phyloP scores from a whole-genome alignment of 1,140 invertebrate species.

The Sarcophaga peregrina region DNA sequence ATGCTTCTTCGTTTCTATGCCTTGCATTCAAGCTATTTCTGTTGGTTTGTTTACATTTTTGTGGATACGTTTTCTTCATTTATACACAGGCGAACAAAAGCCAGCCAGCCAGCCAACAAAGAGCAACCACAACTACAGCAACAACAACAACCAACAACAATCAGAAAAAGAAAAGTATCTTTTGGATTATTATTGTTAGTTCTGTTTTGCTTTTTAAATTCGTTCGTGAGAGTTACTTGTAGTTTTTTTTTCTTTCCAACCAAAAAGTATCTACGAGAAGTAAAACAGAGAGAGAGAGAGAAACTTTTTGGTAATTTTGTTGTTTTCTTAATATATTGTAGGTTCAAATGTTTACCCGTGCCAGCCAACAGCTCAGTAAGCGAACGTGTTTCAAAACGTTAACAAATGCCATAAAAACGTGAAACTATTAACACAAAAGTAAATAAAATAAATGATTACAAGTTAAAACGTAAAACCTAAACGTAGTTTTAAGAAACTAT shows the following conservation, averaged over 20 bases:
- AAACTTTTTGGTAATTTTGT: neutral
- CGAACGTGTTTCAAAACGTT: constrained; percentile 24
- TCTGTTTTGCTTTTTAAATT: constrained; percentile 18
- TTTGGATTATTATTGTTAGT: neutral
- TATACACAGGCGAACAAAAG: no score
- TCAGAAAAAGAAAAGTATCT: neutral
- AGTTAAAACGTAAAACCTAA: neutral
- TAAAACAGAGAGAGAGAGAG: neutral
- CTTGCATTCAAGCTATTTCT: no score
- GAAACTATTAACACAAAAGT: no score
- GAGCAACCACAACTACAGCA: no score
- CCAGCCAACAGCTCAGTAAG: constrained; percentile 3
- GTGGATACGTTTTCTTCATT: neutral
- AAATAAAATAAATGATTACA: neutral
- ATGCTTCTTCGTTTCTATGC: no score
- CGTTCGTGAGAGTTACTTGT: neutral
- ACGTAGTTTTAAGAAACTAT: neutral
- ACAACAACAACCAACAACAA: no score
- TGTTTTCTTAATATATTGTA: neutral
- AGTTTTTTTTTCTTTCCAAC: no score
- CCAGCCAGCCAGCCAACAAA: no score
- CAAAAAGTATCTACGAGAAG: neutral
- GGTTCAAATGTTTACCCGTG: constrained; percentile 4
- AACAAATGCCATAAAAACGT: neutral
- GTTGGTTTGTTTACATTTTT: constrained; percentile 21